Evolutionary conservation across 1,140 invertebrate species (phyloP).

Genomic region (Rhynchophorus ferrugineus): DNA sequence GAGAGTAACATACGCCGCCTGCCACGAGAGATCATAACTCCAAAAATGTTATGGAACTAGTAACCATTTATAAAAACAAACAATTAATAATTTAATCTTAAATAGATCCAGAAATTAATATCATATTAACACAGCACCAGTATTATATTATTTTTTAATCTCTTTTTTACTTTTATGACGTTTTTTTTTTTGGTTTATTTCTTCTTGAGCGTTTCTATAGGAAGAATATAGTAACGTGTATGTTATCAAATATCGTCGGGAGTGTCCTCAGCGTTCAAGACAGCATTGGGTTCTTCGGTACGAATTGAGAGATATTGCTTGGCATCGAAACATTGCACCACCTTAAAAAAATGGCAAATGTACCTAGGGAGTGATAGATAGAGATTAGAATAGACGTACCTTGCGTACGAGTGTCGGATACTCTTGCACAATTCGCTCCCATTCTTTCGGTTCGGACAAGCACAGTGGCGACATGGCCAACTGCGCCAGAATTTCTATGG

Average conservation of each 20-base stretch:
- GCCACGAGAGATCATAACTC: too few species aligned
- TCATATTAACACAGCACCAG: not conserved
- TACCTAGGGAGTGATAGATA: not conserved
- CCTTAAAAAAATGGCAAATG: constrained; percentile 26
- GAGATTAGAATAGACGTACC: constrained; percentile 35
- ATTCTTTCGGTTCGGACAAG: constrained; percentile 44
- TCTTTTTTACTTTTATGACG: not conserved
- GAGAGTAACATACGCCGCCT: too few species aligned
- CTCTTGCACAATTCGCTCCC: constrained; percentile 47
- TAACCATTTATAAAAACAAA: too few species aligned
- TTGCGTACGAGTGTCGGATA: constrained; percentile 47
- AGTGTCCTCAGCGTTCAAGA: constrained; percentile 11
- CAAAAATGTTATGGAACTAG: too few species aligned
- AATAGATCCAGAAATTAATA: not conserved
- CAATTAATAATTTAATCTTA: too few species aligned
- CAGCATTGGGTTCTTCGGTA: constrained; percentile 25
- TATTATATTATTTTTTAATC: not conserved
- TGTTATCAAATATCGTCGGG: constrained; percentile 5
- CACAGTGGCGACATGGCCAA: constrained; percentile 49
- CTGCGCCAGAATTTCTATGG: constrained; percentile 48
- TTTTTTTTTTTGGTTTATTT: not conserved
- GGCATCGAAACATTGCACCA: constrained; percentile 37
- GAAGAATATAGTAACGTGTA: not conserved
- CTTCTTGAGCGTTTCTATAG: not conserved
- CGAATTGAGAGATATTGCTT: constrained; percentile 37